Evolutionary conservation across 2,797 vertebrate species (phyloP).

Genomic region (Lagocephalus sceleratus): DNA sequence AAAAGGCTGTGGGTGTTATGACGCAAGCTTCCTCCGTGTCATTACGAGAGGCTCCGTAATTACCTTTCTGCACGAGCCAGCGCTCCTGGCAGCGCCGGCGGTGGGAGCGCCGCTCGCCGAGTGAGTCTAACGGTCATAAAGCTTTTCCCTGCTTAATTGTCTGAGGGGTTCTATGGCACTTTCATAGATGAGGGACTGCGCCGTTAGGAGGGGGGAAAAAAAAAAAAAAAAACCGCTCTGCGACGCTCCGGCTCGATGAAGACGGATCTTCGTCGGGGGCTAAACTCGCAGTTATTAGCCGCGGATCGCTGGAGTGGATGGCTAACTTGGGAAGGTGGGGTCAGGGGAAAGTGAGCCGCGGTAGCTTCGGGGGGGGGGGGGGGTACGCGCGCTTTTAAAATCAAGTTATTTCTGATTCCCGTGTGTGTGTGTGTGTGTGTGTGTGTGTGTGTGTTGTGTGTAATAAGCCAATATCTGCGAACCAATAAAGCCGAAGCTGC

Average conservation of each 20-base stretch:
- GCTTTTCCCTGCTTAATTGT: conserved; percentile 79
- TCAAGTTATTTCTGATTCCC: conserved; percentile 28
- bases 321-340: conserved; percentile 57
- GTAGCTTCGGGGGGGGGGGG: conserved; percentile 15
- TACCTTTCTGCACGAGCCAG: conserved; percentile 79
- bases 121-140: conserved; percentile 77
- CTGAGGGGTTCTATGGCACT: conserved; percentile 77
- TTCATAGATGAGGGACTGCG: conserved; percentile 74
- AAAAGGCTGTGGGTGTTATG: conserved; percentile 80
- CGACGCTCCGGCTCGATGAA: conserved; percentile 65
- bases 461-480: conserved; percentile 33
- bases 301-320: conserved; percentile 61
- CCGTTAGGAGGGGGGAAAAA: too few relatives aligned
- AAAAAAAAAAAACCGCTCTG: conserved; percentile 62
- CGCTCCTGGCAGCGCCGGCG: conserved; percentile 74
- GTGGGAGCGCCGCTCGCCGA: conserved; percentile 63
- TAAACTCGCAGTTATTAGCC: conserved; percentile 65
- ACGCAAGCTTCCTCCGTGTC: conserved; percentile 77
- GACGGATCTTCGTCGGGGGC: conserved; percentile 71
- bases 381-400: conserved; percentile 22
- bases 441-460: conserved; percentile 20
- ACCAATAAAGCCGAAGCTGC: conserved; percentile 30
- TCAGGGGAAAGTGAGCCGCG: conserved; percentile 26
- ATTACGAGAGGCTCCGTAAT: conserved; percentile 80
- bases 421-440: conserved; percentile 16